Conservation (phyloP, 1,140 invertebrate genomes). For the Bursaphelenchus mucronatus region DNA sequence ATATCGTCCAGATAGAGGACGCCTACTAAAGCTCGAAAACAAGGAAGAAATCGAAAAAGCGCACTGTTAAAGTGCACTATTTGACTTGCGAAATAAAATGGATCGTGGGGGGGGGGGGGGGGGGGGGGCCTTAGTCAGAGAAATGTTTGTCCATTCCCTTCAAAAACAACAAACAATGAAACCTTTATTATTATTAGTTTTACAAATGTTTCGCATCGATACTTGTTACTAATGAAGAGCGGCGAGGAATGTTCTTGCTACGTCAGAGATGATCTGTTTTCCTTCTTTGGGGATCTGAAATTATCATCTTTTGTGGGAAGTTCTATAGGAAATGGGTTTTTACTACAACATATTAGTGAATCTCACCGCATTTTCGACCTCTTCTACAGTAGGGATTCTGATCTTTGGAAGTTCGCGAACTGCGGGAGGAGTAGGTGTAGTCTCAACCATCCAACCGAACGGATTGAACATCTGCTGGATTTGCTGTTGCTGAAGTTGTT, state of each 20-base stretch:
- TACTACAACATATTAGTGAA: not conserved
- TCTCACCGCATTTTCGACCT: conserved; percentile 27
- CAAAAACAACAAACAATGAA: not conserved
- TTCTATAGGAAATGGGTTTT: not conserved
- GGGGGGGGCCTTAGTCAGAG: too few species aligned
- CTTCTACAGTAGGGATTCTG: conserved; percentile 20
- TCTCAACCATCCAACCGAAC: conserved; percentile 11
- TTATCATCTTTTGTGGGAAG: not conserved
- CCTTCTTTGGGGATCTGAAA: conserved; percentile 17
- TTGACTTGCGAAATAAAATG: too few species aligned
- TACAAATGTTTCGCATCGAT: not conserved
- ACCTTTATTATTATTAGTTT: conserved; percentile 3
- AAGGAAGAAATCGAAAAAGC: too few species aligned
- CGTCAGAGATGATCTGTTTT: conserved; percentile 8
- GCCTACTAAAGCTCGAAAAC: too few species aligned
- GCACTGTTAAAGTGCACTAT: too few species aligned
- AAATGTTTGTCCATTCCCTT: conserved; percentile 4
- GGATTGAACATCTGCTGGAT: conserved; percentile 8
- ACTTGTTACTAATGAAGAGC: too few species aligned
- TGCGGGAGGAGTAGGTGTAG: conserved; percentile 7
- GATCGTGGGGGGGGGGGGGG: too few species aligned
- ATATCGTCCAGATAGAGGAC: too few species aligned
- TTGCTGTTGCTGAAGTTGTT: conserved; percentile 3
- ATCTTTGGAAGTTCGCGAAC: conserved; percentile 13
- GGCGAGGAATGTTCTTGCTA: not conserved